phyloP scores from a whole-genome alignment of 1,140 invertebrate species.

The Drosophila ironensis region DNA sequence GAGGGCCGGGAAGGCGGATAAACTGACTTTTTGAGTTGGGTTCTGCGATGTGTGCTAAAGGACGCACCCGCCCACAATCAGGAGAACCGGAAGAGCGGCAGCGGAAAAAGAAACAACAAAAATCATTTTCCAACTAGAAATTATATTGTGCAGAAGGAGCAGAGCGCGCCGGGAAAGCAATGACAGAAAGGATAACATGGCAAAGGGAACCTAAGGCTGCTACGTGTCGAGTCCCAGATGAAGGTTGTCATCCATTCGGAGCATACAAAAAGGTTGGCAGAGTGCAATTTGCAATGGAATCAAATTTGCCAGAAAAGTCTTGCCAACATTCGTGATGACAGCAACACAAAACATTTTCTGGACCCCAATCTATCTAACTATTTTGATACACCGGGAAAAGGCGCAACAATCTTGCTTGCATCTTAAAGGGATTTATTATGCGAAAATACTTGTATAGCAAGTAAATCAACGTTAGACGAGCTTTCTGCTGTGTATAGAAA shows the following conservation, averaged over 20 bases:
- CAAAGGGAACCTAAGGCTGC: conserved; percentile 36
- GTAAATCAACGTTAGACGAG: no score
- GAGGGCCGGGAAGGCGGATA: background rate
- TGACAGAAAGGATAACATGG: conserved; percentile 22
- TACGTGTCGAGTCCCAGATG: conserved; percentile 37
- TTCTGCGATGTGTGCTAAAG: conserved; percentile 12
- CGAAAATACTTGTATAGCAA: no score
- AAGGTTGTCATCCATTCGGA: conserved; percentile 26
- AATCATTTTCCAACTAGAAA: conserved; percentile 29
- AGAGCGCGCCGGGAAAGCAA: conserved; percentile 1
- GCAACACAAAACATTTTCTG: no score
- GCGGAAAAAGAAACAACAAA: conserved; percentile 8
- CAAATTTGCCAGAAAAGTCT: conserved; percentile 57
- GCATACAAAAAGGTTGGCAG: conserved; percentile 28
- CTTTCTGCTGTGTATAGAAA: background rate
- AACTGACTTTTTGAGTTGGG: conserved; percentile 46
- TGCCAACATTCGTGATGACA: conserved; percentile 22
- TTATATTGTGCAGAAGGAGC: conserved; percentile 29
- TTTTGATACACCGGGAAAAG: no score
- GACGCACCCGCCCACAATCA: conserved; percentile 16
- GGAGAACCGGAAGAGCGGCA: conserved; percentile 2
- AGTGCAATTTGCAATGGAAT: conserved; percentile 62
- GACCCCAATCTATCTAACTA: no score
- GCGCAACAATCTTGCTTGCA: no score
- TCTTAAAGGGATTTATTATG: no score